Evolutionary conservation across 2,888 invertebrate species (phyloP).

Genomic region (Diogma glabrata): DNA sequence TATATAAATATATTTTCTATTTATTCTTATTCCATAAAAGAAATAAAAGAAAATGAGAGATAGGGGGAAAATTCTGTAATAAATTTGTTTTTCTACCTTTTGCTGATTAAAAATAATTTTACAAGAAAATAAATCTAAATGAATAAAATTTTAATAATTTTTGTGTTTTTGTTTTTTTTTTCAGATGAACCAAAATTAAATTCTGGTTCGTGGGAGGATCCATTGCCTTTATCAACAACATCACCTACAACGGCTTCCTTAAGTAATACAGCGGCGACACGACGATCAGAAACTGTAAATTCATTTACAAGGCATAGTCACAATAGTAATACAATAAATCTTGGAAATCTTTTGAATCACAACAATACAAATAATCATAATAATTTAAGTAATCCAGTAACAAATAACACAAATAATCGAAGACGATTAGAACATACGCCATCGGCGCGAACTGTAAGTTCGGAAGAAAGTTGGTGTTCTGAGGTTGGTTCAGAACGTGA

Average conservation of each 20-base stretch:
- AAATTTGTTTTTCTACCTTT: too few relatives aligned
- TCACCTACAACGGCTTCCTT: constrained; percentile 28
- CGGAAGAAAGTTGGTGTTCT: constrained; percentile 55
- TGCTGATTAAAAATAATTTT: too few relatives aligned
- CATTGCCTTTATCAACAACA: constrained; percentile 26
- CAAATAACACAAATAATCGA: constrained; percentile 14
- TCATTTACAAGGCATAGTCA: constrained; percentile 17
- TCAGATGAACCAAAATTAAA: constrained; percentile 68
- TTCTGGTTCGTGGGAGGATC: constrained; percentile 70
- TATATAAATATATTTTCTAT: too few relatives aligned
- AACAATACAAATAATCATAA: constrained; percentile 2
- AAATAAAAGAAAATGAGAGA: too few relatives aligned
- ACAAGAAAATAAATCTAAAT: not conserved
- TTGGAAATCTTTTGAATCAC: constrained; percentile 3
- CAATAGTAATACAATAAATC: constrained; percentile 8
- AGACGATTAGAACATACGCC: constrained; percentile 25
- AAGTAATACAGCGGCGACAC: constrained; percentile 33
- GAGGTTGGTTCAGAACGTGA: constrained; percentile 37
- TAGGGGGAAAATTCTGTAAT: too few relatives aligned
- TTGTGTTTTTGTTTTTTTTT: too few relatives aligned
- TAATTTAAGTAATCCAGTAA: not conserved
- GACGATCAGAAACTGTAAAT: constrained; percentile 25
- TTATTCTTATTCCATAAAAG: too few relatives aligned
- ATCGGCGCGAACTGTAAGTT: constrained; percentile 35
- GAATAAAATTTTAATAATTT: not conserved